Evolutionary conservation across 2,113 vertebrate species (phyloP).

Genomic region (Neodon shergylaensis): DNA sequence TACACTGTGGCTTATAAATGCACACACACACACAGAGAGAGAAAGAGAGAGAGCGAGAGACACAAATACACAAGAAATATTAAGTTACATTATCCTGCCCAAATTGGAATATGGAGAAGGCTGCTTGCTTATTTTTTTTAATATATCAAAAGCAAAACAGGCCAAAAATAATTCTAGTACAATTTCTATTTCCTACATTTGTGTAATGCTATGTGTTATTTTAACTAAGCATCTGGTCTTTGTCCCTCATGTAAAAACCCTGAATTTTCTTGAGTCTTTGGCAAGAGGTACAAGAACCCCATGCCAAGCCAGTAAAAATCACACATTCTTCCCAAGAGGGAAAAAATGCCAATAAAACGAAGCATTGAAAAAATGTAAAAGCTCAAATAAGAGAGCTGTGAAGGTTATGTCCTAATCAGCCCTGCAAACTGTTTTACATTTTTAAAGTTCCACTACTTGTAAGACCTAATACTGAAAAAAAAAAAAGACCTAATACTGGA

Average conservation of each 20-base stretch:
- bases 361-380: conserved; percentile 63
- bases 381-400: conserved; percentile 30
- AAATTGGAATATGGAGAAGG: conserved; percentile 49
- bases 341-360: conserved; percentile 74
- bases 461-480: conserved; percentile 45
- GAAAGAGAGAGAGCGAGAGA: no score
- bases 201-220: conserved; percentile 61
- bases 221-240: conserved; percentile 80
- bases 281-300: conserved; percentile 65
- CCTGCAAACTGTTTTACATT: conserved; percentile 44
- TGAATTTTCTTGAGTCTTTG: conserved; percentile 75
- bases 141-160: conserved; percentile 64
- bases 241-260: conserved; percentile 63
- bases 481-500: not conserved
- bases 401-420: conserved; percentile 41
- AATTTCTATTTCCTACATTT: conserved; percentile 68
- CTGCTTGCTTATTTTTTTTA: conserved; percentile 48
- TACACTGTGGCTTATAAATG: no score
- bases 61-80: not conserved
- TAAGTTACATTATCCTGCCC: not conserved
- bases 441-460: not conserved
- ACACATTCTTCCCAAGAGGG: conserved; percentile 74
- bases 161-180: not conserved
- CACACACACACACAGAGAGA: no score
- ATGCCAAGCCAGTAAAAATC: conserved; percentile 79